phyloP scores from a whole-genome alignment of 2,888 invertebrate species.

The Chloromyia formosa region DNA sequence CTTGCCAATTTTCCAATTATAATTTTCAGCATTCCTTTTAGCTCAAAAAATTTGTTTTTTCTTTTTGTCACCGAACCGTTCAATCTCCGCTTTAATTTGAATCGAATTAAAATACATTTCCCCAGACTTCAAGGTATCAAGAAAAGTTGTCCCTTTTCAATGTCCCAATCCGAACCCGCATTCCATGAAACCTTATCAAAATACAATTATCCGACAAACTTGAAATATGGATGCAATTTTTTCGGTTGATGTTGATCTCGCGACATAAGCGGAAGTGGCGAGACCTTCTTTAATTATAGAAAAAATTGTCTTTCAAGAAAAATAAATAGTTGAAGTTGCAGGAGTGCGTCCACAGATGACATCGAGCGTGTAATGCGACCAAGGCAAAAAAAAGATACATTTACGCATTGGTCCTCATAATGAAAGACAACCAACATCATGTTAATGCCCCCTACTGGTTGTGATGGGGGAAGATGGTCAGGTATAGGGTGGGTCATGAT shows the following conservation, averaged over 20 bases:
- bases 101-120: too few species aligned
- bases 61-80: too few species aligned
- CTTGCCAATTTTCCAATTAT: too few species aligned
- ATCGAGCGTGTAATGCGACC: not conserved
- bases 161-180: not conserved
- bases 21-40: too few species aligned
- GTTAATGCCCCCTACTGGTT: not conserved
- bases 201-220: not conserved
- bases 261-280: not conserved
- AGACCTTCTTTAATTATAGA: not conserved
- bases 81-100: too few species aligned
- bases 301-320: not conserved
- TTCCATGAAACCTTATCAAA: not conserved
- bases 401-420: not conserved
- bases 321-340: not conserved
- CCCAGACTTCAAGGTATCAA: too few species aligned
- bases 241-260: not conserved
- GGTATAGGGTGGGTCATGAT: not conserved
- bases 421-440: not conserved
- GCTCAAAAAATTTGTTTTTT: too few species aligned
- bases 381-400: not conserved
- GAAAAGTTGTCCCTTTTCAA: too few species aligned
- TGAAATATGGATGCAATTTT: constrained; percentile 1
- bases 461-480: not conserved
- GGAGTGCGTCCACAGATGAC: not conserved